Base-by-base conservation (phyloP, 2,113 vertebrate species). In the Cephalopterus ornatus region DNA sequence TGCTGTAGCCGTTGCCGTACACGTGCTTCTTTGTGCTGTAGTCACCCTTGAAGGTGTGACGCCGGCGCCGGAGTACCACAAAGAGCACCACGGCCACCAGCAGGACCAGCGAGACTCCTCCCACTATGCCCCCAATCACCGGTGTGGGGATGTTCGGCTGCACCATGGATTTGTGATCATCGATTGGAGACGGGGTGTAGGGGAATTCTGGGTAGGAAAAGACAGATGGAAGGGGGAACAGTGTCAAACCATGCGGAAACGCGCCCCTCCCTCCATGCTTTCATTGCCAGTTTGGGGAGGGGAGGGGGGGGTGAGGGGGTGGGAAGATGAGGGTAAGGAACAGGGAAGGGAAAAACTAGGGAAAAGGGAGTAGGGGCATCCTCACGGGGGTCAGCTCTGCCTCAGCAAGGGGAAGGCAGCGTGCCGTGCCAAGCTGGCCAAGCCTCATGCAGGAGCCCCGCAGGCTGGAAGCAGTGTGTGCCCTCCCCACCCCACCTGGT, bases 11-110 rank as follows among this genome's bases (percentile, higher is more conserved):
- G 3, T 99, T 99, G 59, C 99, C 99, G 1, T 99, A 99, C 65
- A 99, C 99, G 2, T 99, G 99, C 92, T 99, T 99, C 98, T 99
- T 99, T 86, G 99, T 99, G 98, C 98, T 99, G 98, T 99, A 99
- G 98, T 99, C 99, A 5, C 99, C 99, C 97, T 99, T 99, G 98
- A 99, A 99, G 98, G 99, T 99, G 98, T 99, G 99, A 81, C 99
- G 99, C 91, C 99, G 99, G 94, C 98, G 98, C 73, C 99, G 99
- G 73, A 99, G 99, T 85, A 99, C 98, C 89, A 99, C 90, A 97
- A 99, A 98, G 84, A 99, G 98, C 94, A 99, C 98, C 61, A 98
- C 97, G 58, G 98, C 98, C 62, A 98, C 98, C 50, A 98, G 71
- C 82, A 98, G 97, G 97, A 99, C 98, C 96, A 99, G 98, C 92